Evolutionary conservation across 2,797 vertebrate genomes (phyloP).

Genomic region (Liasis olivaceus): DNA sequence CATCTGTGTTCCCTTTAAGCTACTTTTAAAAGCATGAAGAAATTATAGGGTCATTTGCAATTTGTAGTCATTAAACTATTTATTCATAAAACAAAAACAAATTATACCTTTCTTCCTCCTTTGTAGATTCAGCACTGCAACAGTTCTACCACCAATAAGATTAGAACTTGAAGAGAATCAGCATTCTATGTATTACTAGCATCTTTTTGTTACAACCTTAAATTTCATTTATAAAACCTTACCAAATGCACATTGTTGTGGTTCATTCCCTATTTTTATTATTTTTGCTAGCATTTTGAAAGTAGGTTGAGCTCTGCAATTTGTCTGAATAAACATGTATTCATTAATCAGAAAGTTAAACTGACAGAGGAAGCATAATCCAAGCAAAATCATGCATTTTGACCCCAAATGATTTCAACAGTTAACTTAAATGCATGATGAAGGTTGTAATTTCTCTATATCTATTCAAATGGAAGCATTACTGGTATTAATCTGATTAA

Average conservation of each 20-base stretch:
- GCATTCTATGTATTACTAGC: neutral
- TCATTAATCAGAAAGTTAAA: neutral
- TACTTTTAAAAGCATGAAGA: conserved; percentile 29
- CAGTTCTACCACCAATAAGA: neutral
- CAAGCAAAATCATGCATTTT: neutral
- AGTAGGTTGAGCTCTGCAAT: neutral
- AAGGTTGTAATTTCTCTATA: neutral
- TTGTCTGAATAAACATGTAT: neutral
- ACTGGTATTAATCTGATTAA: neutral
- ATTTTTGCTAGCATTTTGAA: neutral
- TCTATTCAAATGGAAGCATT: neutral
- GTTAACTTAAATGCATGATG: neutral
- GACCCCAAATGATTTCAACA: neutral
- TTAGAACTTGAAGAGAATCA: neutral
- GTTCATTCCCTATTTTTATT: neutral
- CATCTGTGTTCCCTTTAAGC: conserved; percentile 15
- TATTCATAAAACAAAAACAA: conserved; percentile 14
- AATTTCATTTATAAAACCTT: neutral
- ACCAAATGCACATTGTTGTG: neutral
- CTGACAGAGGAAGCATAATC: neutral
- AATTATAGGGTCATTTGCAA: conserved; percentile 16
- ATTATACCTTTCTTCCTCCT: neutral
- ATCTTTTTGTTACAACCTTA: neutral
- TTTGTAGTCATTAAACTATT: conserved; percentile 17
- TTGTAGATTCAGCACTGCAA: neutral